These are phyloP conservation scores for Aleiodes sp. DNA, from an alignment of 1,140 invertebrate species.

Conservation along the genomic window DNA sequence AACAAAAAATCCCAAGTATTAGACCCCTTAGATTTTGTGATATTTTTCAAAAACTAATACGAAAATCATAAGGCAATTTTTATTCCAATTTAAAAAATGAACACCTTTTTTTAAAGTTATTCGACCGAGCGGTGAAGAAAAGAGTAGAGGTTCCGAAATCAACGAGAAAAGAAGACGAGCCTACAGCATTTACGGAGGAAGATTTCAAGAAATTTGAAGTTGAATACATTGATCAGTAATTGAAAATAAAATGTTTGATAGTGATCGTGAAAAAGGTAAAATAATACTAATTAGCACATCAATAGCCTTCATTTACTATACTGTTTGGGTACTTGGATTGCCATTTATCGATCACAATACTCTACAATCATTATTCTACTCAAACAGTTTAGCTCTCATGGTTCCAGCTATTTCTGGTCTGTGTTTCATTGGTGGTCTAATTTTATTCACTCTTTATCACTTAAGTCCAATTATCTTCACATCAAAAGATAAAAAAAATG, in stretches of 20 bases:
- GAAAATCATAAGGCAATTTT: no score
- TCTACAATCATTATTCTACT: slow-evolving; percentile 70
- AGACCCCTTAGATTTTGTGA: no score
- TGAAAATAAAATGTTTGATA: slow-evolving; percentile 48
- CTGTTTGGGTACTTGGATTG: slow-evolving; percentile 74
- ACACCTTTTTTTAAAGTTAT: slow-evolving; percentile 41
- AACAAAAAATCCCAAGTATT: no score
- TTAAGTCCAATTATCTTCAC: slow-evolving; percentile 48
- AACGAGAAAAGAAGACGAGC: slow-evolving; percentile 39
- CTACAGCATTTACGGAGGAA: slow-evolving; percentile 66
- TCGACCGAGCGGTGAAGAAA: slow-evolving; percentile 44
- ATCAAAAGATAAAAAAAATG: background rate
- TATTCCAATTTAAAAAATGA: background rate
- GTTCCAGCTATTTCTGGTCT: slow-evolving; percentile 71
- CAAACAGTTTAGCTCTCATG: slow-evolving; percentile 70
- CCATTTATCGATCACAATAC: slow-evolving; percentile 74
- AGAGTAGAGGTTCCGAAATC: slow-evolving; percentile 43
- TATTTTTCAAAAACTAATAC: no score
- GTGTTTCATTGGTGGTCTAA: slow-evolving; percentile 72
- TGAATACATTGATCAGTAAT: slow-evolving; percentile 57
- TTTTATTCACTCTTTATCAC: slow-evolving; percentile 73
- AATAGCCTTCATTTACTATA: slow-evolving; percentile 70
- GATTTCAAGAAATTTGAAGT: slow-evolving; percentile 66
- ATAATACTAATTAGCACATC: slow-evolving; percentile 67
- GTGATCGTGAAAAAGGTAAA: slow-evolving; percentile 66